Evolutionary conservation across 2,113 vertebrate species (phyloP).

Genomic region (Hippocampus guttulatus): DNA sequence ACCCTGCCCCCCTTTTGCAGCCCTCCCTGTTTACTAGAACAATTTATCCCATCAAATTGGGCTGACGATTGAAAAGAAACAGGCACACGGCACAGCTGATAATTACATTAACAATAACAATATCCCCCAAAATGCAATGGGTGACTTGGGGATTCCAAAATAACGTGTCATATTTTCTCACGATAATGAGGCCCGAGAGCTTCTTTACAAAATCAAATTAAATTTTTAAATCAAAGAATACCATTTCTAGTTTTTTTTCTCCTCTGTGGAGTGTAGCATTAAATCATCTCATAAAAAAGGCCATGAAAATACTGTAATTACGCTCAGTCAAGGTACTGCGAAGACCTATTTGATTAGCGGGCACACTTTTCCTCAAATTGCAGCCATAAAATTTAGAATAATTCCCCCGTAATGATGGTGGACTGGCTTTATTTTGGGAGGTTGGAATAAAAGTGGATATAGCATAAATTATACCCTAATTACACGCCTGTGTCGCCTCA

Average conservation of each 20-base stretch:
- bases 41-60: background rate
- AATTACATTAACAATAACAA: background rate
- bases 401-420: constrained; percentile 99
- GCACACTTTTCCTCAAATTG: constrained; percentile 98
- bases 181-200: background rate
- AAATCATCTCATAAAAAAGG: constrained; percentile 58
- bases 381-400: constrained; percentile 99
- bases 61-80: background rate
- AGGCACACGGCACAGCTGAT: background rate
- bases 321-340: constrained; percentile 92
- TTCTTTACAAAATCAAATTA: background rate
- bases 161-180: background rate
- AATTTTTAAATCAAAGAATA: background rate
- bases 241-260: no score
- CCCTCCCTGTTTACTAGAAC: background rate
- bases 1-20: background rate
- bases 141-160: background rate
- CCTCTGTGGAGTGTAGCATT: background rate
- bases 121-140: background rate
- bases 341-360: constrained; percentile 97
- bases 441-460: constrained; percentile 99
- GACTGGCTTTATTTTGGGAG: constrained; percentile 99
- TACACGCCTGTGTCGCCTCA: constrained; percentile 99
- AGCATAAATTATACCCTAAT: constrained; percentile 99
- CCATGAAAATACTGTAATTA: constrained; percentile 86